Percentiles rank a stretch among this genome's conserved stretches.
phyloP scores from a whole-genome alignment of 2,797 vertebrate species.

The Catamblyrhynchus diadema region DNA sequence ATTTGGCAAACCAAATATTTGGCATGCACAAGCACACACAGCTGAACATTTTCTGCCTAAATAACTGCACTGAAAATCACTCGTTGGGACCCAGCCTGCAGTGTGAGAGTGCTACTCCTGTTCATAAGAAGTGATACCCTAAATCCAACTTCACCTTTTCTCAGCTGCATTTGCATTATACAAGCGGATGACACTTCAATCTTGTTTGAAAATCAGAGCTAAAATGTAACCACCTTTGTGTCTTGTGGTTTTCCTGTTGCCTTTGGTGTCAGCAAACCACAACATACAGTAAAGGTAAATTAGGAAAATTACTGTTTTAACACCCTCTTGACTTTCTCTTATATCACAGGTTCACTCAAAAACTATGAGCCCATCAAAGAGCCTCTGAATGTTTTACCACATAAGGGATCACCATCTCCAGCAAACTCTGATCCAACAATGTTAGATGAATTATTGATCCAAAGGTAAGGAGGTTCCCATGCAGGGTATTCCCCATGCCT shows the following conservation, averaged over 20 bases:
- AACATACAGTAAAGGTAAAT: background rate
- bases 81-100: background rate
- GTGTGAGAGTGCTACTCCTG: background rate
- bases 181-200: background rate
- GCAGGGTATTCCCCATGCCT: background rate
- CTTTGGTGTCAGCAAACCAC: background rate
- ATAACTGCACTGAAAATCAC: background rate
- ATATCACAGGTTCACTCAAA: slow-evolving; percentile 53
- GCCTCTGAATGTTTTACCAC: background rate
- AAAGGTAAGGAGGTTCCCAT: slow-evolving; percentile 44
- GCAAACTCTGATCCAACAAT: background rate
- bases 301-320: background rate
- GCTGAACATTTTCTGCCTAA: background rate
- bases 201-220: background rate
- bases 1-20: background rate
- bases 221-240: background rate
- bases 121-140: background rate
- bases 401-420: background rate
- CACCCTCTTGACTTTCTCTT: slow-evolving; percentile 26
- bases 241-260: background rate
- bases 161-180: background rate
- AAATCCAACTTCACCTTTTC: background rate
- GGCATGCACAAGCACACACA: background rate
- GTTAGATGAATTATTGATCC: background rate
- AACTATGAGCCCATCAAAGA: slow-evolving; percentile 30